Base-by-base conservation (phyloP, 2,888 invertebrate species). In the Tetropium fuscum region DNA sequence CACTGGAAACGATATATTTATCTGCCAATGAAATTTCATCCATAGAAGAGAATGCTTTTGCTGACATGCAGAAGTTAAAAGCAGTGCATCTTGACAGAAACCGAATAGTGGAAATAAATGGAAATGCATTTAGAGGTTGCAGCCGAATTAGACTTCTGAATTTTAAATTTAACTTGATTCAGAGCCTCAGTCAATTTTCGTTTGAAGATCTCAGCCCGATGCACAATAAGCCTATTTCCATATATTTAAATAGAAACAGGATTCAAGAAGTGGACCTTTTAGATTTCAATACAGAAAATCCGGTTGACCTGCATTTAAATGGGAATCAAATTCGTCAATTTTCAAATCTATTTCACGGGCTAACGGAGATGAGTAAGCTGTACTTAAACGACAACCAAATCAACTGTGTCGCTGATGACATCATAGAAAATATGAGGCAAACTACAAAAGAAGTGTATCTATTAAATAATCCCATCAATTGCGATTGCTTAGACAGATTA, bases 21-120 rank as follows among this genome's bases (percentile, higher is more conserved):
- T 73, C 73, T n/a, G 61, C 44, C 4, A 77, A 77, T 43, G 10
- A 49, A 53, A 73, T 77, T 27, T 53, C 58, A 22, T 54, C 45
- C 8, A 63, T 77, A 11, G 71, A 72, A 34, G 61, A 68, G 11
- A 68, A 64, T 19, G 66, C 72, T 4, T 77, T 77, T 32, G 45
- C 63, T 13, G 41, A 66, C 43, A 63, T 76, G 60, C 41, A 40
- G 0, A 54, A 69, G 8, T 60, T 77, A 11, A 64, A 64, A 58
- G 55, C 66, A 6, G 53, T 77, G 3, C 71, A 74, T 54, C 49
- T 77, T 30, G 73, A 74, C 44, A 64, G 74, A 43, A 77, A 77
- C 55, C 45, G 66, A 57, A 25, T 77, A 7, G 41, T 45, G 1
- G 40, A 58, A n/a, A 57, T 76, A 3, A 64, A 55, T 25, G 68